A percentile compares a stretch with the other conserved stretches of the same genome.
phyloP scores from a whole-genome alignment of 2,888 invertebrate genomes.

The Amblyteles armatorius region DNA sequence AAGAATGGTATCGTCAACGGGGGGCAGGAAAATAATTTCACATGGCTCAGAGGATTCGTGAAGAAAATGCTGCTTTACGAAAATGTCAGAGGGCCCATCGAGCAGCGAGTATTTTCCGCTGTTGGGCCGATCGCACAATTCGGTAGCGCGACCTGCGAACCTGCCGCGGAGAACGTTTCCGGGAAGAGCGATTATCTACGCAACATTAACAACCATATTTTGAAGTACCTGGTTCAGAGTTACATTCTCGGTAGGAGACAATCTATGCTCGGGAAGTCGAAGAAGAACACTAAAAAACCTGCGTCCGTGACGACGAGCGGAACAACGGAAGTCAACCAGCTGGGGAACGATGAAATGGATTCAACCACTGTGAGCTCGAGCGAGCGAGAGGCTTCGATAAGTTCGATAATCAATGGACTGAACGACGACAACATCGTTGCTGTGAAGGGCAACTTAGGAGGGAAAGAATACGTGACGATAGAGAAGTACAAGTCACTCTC shows the following conservation, averaged over 20 bases:
- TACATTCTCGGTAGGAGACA: conserved; percentile 70
- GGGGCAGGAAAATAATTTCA: conserved; percentile 48
- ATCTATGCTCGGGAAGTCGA: conserved; percentile 53
- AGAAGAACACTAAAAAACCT: conserved; percentile 29
- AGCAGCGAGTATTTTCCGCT: conserved; percentile 33
- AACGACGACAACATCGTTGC: conserved; percentile 71
- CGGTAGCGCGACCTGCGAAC: conserved; percentile 36
- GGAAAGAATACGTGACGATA: conserved; percentile 75
- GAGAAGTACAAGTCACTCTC: conserved; percentile 73
- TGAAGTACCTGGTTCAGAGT: conserved; percentile 72
- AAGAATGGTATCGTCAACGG: conserved; percentile 19
- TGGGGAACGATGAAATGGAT: not conserved
- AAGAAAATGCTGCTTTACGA: conserved; percentile 67
- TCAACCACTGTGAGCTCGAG: conserved; percentile 23
- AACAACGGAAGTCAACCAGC: conserved; percentile 4
- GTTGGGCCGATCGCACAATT: conserved; percentile 18
- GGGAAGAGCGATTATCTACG: conserved; percentile 25
- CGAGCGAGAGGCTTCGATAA: conserved; percentile 31
- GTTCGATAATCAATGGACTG: conserved; percentile 50
- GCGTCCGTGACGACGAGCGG: conserved; percentile 20
- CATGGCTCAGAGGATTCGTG: conserved; percentile 61
- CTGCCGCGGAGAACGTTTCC: not conserved
- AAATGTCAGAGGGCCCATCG: conserved; percentile 51
- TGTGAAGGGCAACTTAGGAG: conserved; percentile 74
- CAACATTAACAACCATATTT: conserved; percentile 29